Percentiles rank a stretch among this genome's conserved stretches.
These are phyloP conservation scores for Galaxias olidus DNA, from an alignment of 2,797 vertebrate species.

Conservation along the genomic window DNA sequence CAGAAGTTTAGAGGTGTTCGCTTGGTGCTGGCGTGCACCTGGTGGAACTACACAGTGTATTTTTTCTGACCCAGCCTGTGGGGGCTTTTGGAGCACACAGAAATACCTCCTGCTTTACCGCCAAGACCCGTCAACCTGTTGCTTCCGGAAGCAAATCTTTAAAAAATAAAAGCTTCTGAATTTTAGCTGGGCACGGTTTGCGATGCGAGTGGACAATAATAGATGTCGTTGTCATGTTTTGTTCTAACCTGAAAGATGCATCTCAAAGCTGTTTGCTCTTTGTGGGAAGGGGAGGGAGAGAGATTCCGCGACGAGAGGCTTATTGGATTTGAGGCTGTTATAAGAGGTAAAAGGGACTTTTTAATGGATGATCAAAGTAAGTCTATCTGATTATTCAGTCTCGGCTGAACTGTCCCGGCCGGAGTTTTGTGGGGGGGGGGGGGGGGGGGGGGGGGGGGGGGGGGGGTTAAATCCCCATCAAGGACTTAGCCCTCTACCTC, in stretches of 20 bases:
- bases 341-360: constrained; percentile 18
- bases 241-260: not conserved
- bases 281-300: constrained; percentile 1
- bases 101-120: no score
- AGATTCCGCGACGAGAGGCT: constrained; percentile 7
- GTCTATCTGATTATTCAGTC: constrained; percentile 22
- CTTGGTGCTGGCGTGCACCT: constrained; percentile 3
- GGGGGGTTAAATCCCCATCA: not conserved
- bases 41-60: no score
- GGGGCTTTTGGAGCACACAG: no score
- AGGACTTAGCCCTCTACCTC: not conserved
- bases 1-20: constrained; percentile 53
- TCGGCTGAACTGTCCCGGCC: constrained; percentile 8
- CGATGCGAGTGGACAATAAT: no score
- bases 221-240: not conserved
- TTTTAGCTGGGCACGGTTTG: no score
- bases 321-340: constrained; percentile 16
- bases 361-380: constrained; percentile 24
- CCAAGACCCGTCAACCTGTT: not conserved
- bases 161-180: no score
- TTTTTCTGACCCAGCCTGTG: no score
- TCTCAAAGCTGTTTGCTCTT: constrained; percentile 16
- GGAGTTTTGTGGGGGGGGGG: not conserved
- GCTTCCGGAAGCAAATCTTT: no score
- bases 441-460: not conserved